Evolutionary conservation across 2,113 vertebrate species (phyloP).

Genomic region (Psophia crepitans): DNA sequence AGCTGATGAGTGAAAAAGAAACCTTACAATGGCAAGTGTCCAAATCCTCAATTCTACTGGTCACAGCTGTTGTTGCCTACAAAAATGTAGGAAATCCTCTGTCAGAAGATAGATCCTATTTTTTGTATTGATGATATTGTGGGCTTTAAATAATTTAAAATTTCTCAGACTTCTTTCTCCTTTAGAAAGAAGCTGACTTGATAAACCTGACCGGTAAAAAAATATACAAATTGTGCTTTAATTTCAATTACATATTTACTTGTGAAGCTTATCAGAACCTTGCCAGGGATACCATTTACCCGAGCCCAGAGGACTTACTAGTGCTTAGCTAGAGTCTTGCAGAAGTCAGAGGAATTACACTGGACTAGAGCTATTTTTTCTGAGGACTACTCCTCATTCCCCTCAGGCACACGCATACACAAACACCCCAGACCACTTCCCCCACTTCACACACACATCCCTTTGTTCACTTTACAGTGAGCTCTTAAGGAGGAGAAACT

Average conservation of each 20-base stretch:
- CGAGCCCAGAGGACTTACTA: not conserved
- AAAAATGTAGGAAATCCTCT: not conserved
- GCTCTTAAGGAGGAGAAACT: not conserved
- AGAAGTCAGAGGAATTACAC: not conserved
- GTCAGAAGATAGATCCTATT: not conserved
- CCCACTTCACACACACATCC: no score
- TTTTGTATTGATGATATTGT: not conserved
- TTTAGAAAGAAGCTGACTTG: not conserved
- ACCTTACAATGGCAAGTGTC: not conserved
- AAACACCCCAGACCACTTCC: not conserved
- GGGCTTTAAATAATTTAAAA: not conserved
- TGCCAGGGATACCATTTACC: not conserved
- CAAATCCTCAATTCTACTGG: not conserved
- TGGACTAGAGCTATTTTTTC: not conserved
- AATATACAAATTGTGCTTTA: not conserved
- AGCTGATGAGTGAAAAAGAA: not conserved
- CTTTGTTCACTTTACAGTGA: not conserved
- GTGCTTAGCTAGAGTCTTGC: not conserved
- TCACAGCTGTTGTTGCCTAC: not conserved
- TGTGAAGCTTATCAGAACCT: not conserved
- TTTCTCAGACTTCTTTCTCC: not conserved
- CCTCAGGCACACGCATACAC: not conserved
- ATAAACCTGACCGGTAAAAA: not conserved
- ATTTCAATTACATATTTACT: not conserved
- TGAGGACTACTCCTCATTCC: fast-evolving